Conservation (phyloP, 2,797 vertebrate species). For the Peromyscus aztecus region DNA sequence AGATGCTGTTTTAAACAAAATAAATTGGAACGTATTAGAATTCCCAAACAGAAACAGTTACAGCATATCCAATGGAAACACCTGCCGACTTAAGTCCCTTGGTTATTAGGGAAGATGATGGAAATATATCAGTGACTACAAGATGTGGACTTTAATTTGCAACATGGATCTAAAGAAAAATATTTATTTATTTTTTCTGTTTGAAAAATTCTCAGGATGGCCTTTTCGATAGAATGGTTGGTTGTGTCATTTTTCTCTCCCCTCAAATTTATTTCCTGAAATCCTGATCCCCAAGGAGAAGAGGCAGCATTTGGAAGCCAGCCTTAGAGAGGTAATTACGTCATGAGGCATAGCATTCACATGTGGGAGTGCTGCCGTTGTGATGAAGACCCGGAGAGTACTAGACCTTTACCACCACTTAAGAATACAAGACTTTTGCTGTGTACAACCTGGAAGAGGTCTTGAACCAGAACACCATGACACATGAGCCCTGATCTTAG, state of each 20-base stretch:
- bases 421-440: neutral
- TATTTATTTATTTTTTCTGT: neutral
- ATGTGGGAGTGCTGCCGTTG: neutral
- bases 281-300: neutral
- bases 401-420: neutral
- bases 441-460: neutral
- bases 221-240: neutral
- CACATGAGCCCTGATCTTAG: neutral
- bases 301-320: no score
- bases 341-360: neutral
- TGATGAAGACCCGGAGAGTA: neutral
- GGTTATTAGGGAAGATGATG: slow-evolving; percentile 6
- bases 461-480: neutral
- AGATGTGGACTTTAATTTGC: neutral
- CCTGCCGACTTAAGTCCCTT: slow-evolving; percentile 31
- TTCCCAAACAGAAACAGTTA: slow-evolving; percentile 32
- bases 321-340: neutral
- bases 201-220: neutral
- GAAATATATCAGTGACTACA: neutral
- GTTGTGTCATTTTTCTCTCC: neutral
- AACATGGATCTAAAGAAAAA: slow-evolving; percentile 15
- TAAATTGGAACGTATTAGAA: neutral
- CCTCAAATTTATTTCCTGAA: neutral
- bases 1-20: slow-evolving; percentile 32
- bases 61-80: neutral